Conservation (phyloP, 2,797 vertebrate species). For the Gymnothorax reevesii region DNA sequence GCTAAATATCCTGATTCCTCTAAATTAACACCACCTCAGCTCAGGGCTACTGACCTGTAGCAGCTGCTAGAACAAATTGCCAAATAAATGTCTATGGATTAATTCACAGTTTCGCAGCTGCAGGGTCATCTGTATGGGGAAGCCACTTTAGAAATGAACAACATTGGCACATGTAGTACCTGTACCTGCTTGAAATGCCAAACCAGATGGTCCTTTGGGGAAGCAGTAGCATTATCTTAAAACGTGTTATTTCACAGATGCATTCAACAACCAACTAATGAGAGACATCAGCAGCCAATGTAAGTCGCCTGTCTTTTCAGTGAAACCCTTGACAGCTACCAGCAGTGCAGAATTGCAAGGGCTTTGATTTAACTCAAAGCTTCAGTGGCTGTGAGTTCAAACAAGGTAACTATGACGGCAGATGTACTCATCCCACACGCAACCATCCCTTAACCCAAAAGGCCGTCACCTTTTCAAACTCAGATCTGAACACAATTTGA, state of each 20-base stretch:
- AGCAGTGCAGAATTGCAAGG: background rate
- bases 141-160: slow-evolving; percentile 4
- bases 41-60: background rate
- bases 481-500: background rate
- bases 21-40: background rate
- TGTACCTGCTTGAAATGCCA: background rate
- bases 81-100: background rate
- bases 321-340: background rate
- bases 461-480: background rate
- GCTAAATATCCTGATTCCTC: background rate
- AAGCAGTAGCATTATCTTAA: background rate
- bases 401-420: background rate
- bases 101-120: background rate
- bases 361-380: background rate
- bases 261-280: background rate
- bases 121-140: background rate
- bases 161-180: background rate
- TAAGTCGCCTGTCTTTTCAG: background rate
- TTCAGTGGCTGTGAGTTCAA: background rate
- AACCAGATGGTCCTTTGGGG: background rate
- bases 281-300: background rate
- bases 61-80: background rate
- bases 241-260: background rate
- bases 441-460: background rate
- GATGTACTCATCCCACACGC: background rate